Evolutionary conservation across 2,888 invertebrate species (phyloP).

Genomic region (Lasioglossum vierecki): DNA sequence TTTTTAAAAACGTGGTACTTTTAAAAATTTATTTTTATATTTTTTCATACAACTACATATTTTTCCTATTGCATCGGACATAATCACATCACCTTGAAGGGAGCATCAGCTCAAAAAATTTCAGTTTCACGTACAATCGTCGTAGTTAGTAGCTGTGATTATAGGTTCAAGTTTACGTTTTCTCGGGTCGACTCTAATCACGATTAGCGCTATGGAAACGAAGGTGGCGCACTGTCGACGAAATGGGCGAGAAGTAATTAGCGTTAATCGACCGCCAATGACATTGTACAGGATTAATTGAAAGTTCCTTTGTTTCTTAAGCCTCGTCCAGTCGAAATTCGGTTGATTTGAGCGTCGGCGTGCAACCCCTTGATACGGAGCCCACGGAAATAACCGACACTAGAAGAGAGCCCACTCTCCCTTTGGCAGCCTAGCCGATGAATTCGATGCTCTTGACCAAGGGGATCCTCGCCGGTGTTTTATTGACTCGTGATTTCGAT

Average conservation of each 20-base stretch:
- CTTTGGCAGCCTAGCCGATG: conserved; percentile 17
- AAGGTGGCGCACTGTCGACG: neutral
- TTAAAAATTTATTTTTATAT: too few relatives aligned
- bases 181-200: neutral
- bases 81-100: too few relatives aligned
- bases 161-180: too few relatives aligned
- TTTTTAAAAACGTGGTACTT: too few relatives aligned
- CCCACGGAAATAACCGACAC: conserved; percentile 14
- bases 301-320: conserved; percentile 37
- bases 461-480: conserved; percentile 27
- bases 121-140: too few relatives aligned
- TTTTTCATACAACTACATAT: too few relatives aligned
- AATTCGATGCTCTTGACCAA: conserved; percentile 23
- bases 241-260: neutral
- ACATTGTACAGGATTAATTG: conserved; percentile 4
- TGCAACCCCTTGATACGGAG: conserved; percentile 17
- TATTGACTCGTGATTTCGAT: conserved; percentile 16
- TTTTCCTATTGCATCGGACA: too few relatives aligned
- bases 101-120: too few relatives aligned
- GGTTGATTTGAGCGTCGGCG: conserved; percentile 2
- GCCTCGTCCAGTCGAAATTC: conserved; percentile 8
- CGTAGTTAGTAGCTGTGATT: too few relatives aligned
- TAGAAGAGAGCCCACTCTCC: neutral
- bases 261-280: conserved; percentile 11
- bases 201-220: neutral